phyloP scores from a whole-genome alignment of 2,113 vertebrate genomes.

The Copsychus sechellarum region DNA sequence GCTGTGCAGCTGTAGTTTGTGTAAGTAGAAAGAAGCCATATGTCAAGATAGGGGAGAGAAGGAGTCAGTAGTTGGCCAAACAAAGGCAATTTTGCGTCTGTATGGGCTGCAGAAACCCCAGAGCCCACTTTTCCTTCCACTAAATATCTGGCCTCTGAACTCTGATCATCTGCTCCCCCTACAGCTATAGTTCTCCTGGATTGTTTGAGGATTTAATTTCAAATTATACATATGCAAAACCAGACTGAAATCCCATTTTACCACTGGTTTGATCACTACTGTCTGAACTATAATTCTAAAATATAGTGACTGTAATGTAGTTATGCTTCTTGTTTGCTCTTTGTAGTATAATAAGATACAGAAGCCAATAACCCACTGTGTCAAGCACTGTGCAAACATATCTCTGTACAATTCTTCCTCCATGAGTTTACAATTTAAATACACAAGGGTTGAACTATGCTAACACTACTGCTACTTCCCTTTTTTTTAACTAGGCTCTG shows the following conservation, averaged over 20 bases:
- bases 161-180: conserved; percentile 22
- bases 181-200: conserved; percentile 10
- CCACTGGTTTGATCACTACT: conserved; percentile 5
- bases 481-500: not conserved
- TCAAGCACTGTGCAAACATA: not conserved
- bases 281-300: conserved; percentile 39
- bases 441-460: conserved; percentile 28
- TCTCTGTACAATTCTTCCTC: not conserved
- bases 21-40: not conserved
- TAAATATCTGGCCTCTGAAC: conserved; percentile 21
- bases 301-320: not conserved
- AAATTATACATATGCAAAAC: conserved; percentile 27
- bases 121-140: not conserved
- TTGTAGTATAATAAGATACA: conserved; percentile 41
- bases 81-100: not conserved
- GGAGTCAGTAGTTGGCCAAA: not conserved
- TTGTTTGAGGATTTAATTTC: conserved; percentile 29
- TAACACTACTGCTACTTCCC: conserved; percentile 29
- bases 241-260: conserved; percentile 22
- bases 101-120: not conserved
- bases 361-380: conserved; percentile 14
- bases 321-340: conserved; percentile 17
- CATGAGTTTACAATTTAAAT: conserved; percentile 38
- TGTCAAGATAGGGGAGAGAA: not conserved
- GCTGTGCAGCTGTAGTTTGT: not conserved